A percentile compares a stretch with the other conserved stretches of the same genome.
phyloP scores from a whole-genome alignment of 2,797 vertebrate species.

The Lateolabrax maculatus region DNA sequence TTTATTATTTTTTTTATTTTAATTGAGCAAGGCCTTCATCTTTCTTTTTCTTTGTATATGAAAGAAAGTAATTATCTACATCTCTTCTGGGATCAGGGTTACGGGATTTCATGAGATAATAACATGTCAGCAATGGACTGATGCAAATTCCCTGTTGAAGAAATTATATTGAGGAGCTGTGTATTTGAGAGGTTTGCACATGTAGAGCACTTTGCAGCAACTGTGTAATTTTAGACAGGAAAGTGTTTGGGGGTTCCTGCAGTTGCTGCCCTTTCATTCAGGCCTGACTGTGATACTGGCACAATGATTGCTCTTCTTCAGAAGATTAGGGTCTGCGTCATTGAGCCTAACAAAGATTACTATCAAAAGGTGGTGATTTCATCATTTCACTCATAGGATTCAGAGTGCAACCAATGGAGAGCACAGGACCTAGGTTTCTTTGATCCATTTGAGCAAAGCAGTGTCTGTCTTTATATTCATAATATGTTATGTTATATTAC shows the following conservation, averaged over 20 bases:
- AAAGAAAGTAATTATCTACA: slow-evolving; percentile 15
- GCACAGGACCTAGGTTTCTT: slow-evolving; percentile 5
- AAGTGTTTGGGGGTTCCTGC: slow-evolving; percentile 37
- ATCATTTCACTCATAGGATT: slow-evolving; percentile 47
- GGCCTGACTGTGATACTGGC: slow-evolving; percentile 25
- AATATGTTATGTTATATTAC: slow-evolving; percentile 18
- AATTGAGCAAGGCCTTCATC: neutral
- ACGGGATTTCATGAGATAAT: slow-evolving; percentile 26
- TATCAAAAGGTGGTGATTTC: slow-evolving; percentile 44
- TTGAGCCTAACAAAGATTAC: slow-evolving; percentile 41
- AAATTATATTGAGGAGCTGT: slow-evolving; percentile 27
- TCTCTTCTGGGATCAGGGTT: slow-evolving; percentile 30
- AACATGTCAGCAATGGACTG: slow-evolving; percentile 15
- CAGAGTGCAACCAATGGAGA: neutral
- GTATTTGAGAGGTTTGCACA: slow-evolving; percentile 28
- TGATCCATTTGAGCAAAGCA: slow-evolving; percentile 2
- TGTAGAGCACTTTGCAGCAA: slow-evolving; percentile 19
- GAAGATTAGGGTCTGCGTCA: slow-evolving; percentile 48
- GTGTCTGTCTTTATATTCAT: slow-evolving; percentile 12
- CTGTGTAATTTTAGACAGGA: slow-evolving; percentile 38
- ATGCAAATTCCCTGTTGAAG: slow-evolving; percentile 19
- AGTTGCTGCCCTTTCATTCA: slow-evolving; percentile 37
- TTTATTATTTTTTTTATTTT: neutral
- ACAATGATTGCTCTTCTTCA: slow-evolving; percentile 41
- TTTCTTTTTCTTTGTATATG: neutral